Base-by-base conservation (phyloP, 2,113 vertebrate genomes). In the Morone saxatilis region DNA sequence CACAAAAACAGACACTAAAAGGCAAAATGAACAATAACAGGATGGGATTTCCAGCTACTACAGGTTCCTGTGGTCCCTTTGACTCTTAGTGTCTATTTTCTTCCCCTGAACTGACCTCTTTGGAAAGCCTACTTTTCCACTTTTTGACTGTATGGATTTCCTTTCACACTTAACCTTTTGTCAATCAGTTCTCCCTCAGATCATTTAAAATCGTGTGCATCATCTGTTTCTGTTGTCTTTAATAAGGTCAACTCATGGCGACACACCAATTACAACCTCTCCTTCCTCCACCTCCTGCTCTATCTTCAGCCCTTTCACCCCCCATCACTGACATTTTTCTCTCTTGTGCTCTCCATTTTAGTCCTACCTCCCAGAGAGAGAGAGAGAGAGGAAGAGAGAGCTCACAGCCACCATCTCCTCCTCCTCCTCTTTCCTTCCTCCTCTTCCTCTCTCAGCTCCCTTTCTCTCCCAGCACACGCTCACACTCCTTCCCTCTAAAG, bases 401-500 rank as follows among this genome's bases (percentile, higher is more conserved):
- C 75, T 70, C 75, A 80, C 74, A 54, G 51, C 67, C 74, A 69
- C 43, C 87, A 63, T 80, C 85, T 74, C 81, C 83, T 89, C 67
- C 80, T 71, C 72, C 60, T 76, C 65, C 50, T 65, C 73, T 57
- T 57, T 43, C 45, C 41, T 50, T 82, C 72, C 62, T 82, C 78
- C 66, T 59, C 79, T 60, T 72, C 72, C 81, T 31, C 31, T 31
- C 31, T 31, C 31, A 31, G 31, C 31, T 31, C 31, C 31, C 31
- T 60, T 86, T 74, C 80, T 89, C 84, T 73, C 41, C 81, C 75
- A 80, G 66, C 85, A 85, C 90, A 88, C 73, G 73, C 88, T 91
- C 83, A 67, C 78, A 67, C 90, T 84, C 71, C 72, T 73, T 85
- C 78, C 85, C 81, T 91, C 91, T 68, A 87, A 89, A 89, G 91